phyloP scores from a whole-genome alignment of 2,113 vertebrate genomes.

The Myodes glareolus region DNA sequence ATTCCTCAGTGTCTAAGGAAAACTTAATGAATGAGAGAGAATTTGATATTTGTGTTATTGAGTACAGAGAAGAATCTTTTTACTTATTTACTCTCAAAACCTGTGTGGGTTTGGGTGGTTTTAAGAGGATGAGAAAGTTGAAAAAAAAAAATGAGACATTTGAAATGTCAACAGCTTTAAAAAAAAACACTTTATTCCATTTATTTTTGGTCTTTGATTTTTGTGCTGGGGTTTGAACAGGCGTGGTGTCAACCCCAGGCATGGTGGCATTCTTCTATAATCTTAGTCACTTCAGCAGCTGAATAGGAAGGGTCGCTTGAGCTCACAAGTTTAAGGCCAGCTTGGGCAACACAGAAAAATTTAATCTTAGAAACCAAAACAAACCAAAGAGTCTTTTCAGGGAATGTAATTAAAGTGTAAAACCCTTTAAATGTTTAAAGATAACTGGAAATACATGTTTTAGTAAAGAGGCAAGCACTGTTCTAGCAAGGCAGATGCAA shows the following conservation, averaged over 20 bases:
- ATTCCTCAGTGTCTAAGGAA: conserved; percentile 11
- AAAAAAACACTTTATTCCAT: not conserved
- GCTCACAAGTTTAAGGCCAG: not conserved
- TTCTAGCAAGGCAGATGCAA: not conserved
- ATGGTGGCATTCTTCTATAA: not conserved
- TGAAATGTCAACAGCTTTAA: not conserved
- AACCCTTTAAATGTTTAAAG: not conserved
- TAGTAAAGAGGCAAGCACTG: not conserved
- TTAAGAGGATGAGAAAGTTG: not conserved
- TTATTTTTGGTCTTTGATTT: not conserved
- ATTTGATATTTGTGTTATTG: conserved; percentile 10
- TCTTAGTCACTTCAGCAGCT: not conserved
- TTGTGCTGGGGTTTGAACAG: not conserved
- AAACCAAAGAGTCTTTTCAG: not conserved
- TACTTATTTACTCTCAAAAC: conserved; percentile 5
- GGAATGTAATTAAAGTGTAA: not conserved
- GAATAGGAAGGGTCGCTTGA: not conserved
- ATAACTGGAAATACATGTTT: not conserved
- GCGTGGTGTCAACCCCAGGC: too few relatives aligned
- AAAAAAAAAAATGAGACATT: not conserved
- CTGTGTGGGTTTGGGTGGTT: not conserved
- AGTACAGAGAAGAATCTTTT: conserved; percentile 16
- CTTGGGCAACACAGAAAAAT: not conserved
- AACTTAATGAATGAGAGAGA: not conserved
- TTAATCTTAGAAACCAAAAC: not conserved